Base-by-base conservation (phyloP, 2,797 vertebrate genomes). In the Anniella stebbinsi region DNA sequence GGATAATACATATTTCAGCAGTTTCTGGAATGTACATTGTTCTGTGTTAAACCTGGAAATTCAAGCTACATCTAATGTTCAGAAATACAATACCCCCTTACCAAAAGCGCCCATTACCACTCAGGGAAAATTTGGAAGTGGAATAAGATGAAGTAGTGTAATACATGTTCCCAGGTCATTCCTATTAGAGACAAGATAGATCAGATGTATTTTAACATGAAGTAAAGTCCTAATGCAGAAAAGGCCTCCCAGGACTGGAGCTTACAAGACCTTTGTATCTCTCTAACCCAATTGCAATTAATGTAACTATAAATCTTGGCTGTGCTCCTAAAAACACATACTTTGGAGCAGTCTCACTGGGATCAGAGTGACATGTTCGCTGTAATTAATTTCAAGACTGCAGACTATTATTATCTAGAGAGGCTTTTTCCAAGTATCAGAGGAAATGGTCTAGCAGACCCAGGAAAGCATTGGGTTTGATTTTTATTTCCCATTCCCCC, bases 231-330 rank as follows among this genome's bases (percentile, higher is more conserved):
- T 54, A 75, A 81, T 30, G 78, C 80, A 66, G 69, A 73, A 90
- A 81, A 88, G 28, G 28, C 41, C 84, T 81, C 69, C 9, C 57
- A 75, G 78, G 89, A 82, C 57, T 81, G 28, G 17, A 87, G 78
- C 80, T 82, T 90, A 86, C 54, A 90, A 69, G 72, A 87, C 78
- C 80, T 87, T 90, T 90, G 78, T 57, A 66, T 60, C 33, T 67
- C 13, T 41, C 69, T 90, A n/a, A 48, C 70, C 41, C 85, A 90
- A 72, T 15, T 63, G 69, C 84, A 90, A 82, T 90, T 87, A 87
- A 76, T 38, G 33, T 81, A 90, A 87, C 60, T 75, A 38, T 41
- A 90, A 90, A 87, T 60, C 69, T 87, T 87, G 84, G 78, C 89
- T 41, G 23, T n/a, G 1, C 41, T 76, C 45, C 78, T 82, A 67